Conservation (phyloP, 2,797 vertebrate genomes). For the Mastacembelus armatus region DNA sequence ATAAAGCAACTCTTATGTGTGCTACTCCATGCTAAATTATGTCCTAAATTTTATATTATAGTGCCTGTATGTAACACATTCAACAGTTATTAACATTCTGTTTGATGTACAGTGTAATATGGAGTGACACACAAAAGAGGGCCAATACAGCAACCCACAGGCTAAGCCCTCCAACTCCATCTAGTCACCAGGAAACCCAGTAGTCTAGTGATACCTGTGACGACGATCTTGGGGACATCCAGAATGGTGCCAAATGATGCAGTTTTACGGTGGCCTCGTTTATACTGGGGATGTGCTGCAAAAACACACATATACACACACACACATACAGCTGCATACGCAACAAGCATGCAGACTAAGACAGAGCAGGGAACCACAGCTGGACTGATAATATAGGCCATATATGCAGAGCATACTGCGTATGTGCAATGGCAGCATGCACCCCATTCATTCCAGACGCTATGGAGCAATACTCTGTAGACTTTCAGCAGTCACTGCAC, state of each 20-base stretch:
- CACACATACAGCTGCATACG: constrained; percentile 87
- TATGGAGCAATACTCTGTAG: neutral
- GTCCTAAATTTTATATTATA: neutral
- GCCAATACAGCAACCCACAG: constrained; percentile 57
- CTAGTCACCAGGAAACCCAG: constrained; percentile 83
- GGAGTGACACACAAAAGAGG: constrained; percentile 77
- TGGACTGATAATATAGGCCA: constrained; percentile 49
- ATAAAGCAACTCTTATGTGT: constrained; percentile 48
- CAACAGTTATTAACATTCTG: neutral
- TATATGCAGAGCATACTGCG: constrained; percentile 68
- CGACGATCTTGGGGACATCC: constrained; percentile 99
- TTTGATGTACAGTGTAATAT: constrained; percentile 21
- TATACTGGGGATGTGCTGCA: constrained; percentile 94
- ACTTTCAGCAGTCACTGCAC: neutral
- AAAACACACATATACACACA: constrained; percentile 94
- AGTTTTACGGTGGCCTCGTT: constrained; percentile 99
- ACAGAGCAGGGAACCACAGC: constrained; percentile 62
- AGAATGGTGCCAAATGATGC: constrained; percentile 99
- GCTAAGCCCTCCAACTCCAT: constrained; percentile 71
- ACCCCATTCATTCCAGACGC: constrained; percentile 40
- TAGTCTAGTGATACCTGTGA: constrained; percentile 96
- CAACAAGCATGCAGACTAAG: constrained; percentile 89
- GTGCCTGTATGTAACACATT: neutral
- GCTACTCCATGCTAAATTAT: constrained; percentile 60
- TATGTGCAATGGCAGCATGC: constrained; percentile 76